Conservation (phyloP, 2,113 vertebrate species). For the Chlorodrepanis virens region DNA sequence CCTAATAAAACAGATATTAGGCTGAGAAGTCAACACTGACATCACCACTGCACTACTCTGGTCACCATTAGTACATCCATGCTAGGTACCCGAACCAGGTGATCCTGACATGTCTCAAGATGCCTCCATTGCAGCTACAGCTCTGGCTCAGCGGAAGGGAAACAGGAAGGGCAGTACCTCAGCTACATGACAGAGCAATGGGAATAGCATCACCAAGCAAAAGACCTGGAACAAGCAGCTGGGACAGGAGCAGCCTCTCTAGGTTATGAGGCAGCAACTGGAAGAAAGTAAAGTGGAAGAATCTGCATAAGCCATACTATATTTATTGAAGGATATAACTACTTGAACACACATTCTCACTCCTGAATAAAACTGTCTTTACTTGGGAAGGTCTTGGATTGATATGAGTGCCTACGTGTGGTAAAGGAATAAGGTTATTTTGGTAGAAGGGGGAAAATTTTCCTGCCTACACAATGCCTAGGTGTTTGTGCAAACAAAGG, state of each 20-base stretch:
- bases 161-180: not conserved
- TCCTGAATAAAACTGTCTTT: not conserved
- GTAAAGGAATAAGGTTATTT: not conserved
- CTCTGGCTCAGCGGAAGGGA: not conserved
- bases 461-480: not conserved
- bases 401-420: not conserved
- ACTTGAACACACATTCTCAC: not conserved
- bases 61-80: not conserved
- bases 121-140: not conserved
- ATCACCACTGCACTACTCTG: not conserved
- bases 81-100: not conserved
- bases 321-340: not conserved
- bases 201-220: not conserved
- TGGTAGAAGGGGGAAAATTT: not conserved
- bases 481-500: slow-evolving; percentile 37
- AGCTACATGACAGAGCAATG: not conserved
- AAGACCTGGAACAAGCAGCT: not conserved
- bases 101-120: not conserved
- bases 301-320: not conserved
- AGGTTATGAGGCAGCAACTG: not conserved
- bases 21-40: not conserved
- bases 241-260: not conserved
- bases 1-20: not conserved
- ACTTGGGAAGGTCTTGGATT: not conserved
- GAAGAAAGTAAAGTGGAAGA: not conserved